Conservation (phyloP, 1,140 invertebrate species). For the Aporrectodea caliginosa region DNA sequence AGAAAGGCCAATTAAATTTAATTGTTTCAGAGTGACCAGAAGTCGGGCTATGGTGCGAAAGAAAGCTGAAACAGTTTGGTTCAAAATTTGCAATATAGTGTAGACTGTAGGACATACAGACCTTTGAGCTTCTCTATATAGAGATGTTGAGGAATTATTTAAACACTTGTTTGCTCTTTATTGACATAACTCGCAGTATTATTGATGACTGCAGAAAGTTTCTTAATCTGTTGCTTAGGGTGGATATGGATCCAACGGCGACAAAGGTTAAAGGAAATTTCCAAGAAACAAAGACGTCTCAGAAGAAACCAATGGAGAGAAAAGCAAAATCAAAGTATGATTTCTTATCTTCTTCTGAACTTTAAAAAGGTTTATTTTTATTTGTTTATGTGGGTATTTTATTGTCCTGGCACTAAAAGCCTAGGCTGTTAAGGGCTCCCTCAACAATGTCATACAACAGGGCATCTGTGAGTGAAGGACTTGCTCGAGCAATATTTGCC, state of each 20-base stretch:
- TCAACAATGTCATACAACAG: background rate
- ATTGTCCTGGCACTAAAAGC: background rate
- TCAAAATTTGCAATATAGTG: background rate
- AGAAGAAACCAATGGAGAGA: background rate
- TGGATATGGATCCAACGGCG: background rate
- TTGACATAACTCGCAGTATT: background rate
- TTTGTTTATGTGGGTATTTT: background rate
- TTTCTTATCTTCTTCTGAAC: background rate
- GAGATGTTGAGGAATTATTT: background rate
- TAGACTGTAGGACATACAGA: background rate
- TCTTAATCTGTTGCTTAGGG: background rate
- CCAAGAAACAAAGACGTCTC: background rate
- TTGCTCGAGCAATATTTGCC: no score
- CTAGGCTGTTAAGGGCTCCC: background rate
- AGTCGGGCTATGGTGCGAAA: no score
- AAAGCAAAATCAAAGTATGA: background rate
- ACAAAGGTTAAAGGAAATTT: background rate
- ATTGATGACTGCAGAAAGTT: background rate
- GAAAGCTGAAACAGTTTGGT: no score
- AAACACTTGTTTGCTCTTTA: background rate
- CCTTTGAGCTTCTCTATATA: background rate
- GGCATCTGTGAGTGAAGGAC: background rate
- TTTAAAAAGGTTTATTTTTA: background rate
- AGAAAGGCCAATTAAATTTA: no score
- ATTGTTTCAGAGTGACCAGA: no score